Evolutionary conservation across 2,797 vertebrate species (phyloP), one percentile per base, ranked within the genome.

Genomic region (Balearica regulorum): DNA sequence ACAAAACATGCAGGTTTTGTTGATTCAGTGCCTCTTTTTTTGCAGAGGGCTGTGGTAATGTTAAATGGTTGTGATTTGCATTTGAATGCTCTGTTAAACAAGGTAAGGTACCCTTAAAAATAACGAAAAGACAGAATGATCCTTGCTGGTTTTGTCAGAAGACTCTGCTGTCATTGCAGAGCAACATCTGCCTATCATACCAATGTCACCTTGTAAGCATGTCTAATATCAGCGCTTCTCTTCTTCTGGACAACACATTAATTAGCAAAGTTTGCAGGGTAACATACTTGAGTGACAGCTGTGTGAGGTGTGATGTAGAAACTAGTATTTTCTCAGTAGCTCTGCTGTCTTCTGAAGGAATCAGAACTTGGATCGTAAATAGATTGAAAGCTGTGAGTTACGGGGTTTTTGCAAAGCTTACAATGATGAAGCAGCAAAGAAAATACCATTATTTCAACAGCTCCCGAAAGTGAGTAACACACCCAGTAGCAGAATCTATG

Each of bases 31-130:
- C 57, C 73, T 68, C 18, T 64, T 70, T 62, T 69, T 89, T 94
- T 93, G 49, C 43, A 65, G 64, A 90, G 83, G 79, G n/a, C 54
- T 75, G n/a, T 68, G 14, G n/a, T 95, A 57, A 54, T 79, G 79
- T 80, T 93, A 94, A 96, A 91, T 86, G 70, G 48, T 69, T 83
- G 64, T 87, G 54, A 89, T 96, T 95, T 96, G 48, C 89, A 87
- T 92, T 83, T 94, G 86, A 96, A 91, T 91, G 37, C 22, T 94
- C 76, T 82, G 37, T 88, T 91, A 83, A 95, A 95, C 70, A 84
- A 96, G 89, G 85, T 94, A 95, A 96, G 89, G 55, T 83, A 94
- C 57, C 37, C 77, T 90, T 91, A 93, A 94, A 96, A 94, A 69
- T 70, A 93, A 83, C 35, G 62, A 71, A 94, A 90, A n/a, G 72